phyloP scores from a whole-genome alignment of 1,140 invertebrate genomes.

The Apolygus lucorum region DNA sequence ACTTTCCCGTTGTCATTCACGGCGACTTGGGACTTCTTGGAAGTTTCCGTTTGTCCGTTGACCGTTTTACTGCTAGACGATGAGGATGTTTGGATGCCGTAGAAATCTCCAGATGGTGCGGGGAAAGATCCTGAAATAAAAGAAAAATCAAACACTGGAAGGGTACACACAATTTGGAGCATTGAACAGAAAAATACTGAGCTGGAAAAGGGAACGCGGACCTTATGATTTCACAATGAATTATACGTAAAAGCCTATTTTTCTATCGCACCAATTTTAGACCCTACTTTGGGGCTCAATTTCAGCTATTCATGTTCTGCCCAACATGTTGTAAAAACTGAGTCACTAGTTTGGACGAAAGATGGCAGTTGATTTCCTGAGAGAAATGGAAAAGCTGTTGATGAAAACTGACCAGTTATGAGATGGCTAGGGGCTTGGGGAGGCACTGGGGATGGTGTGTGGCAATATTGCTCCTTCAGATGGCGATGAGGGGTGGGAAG shows the following conservation, averaged over 20 bases:
- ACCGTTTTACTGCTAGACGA: slow-evolving; percentile 20
- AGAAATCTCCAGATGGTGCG: slow-evolving; percentile 1
- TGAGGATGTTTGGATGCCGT: slow-evolving; percentile 24
- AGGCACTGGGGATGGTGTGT: no score
- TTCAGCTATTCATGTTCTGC: no score
- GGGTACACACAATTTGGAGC: neutral
- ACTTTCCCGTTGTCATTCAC: slow-evolving; percentile 29
- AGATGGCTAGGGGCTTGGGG: no score
- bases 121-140: slow-evolving; percentile 7
- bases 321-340: no score
- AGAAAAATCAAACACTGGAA: neutral
- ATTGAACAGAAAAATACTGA: neutral
- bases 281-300: no score
- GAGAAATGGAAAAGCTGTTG: no score
- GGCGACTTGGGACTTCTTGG: slow-evolving; percentile 22
- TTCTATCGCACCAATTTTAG: no score
- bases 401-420: no score
- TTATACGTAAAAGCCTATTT: neutral
- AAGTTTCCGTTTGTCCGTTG: slow-evolving; percentile 22
- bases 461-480: no score
- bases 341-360: no score
- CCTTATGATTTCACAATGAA: neutral
- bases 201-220: neutral
- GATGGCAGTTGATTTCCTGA: no score
- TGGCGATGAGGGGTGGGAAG: neutral